These are phyloP conservation scores for Mionectes olivaceus DNA, from an alignment of 2,797 vertebrate genomes.

Conservation along the genomic window DNA sequence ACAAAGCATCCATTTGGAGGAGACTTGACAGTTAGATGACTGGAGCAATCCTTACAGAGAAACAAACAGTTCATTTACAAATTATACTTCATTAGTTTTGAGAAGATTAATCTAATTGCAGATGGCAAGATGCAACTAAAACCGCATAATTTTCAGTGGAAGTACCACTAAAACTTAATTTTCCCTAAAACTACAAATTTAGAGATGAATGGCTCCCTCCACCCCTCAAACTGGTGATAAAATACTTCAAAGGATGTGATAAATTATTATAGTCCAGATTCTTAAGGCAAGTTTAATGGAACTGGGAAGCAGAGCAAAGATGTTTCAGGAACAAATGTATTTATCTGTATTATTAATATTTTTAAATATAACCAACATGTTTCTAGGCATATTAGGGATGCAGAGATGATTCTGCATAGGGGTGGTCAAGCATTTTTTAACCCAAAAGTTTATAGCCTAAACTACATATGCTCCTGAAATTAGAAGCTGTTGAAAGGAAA, in stretches of 20 bases:
- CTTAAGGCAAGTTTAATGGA: background rate
- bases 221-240: background rate
- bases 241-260: background rate
- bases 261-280: background rate
- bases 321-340: background rate
- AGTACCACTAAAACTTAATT: slow-evolving; percentile 50
- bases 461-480: background rate
- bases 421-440: background rate
- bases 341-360: background rate
- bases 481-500: background rate
- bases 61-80: slow-evolving; percentile 65
- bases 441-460: background rate
- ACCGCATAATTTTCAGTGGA: slow-evolving; percentile 8
- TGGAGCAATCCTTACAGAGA: background rate
- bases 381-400: background rate
- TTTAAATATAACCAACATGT: background rate
- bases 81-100: slow-evolving; percentile 49
- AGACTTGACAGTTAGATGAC: slow-evolving; percentile 19
- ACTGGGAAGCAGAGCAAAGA: background rate
- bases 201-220: background rate
- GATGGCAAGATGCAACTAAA: slow-evolving; percentile 57
- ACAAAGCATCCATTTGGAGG: background rate
- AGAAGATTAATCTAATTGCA: slow-evolving; percentile 42
- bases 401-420: background rate
- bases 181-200: slow-evolving; percentile 33